Base-by-base conservation (phyloP, 1,140 invertebrate species). In the Drosophila takahashii region DNA sequence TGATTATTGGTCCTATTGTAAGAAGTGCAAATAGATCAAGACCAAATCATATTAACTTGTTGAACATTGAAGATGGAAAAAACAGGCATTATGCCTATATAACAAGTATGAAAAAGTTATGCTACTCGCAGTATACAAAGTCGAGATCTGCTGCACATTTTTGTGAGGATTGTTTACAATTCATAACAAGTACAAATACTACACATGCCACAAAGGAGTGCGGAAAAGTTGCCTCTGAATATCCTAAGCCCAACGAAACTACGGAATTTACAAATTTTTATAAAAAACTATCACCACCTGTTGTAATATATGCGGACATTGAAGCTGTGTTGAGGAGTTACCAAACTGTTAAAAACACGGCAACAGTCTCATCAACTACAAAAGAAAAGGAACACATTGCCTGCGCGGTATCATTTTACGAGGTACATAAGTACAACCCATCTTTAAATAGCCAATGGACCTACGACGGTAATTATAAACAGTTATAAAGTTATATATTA, bases 141-240 rank as follows among this genome's bases (percentile, higher is more conserved):
- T 44, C 16, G 9, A 44, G 10, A 18, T 3, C 9, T 8, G 15
- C 7, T 32, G 47, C 26, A 8, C 32, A 50, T 16, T 50, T 50
- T 15, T 32, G 27, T 16, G 47, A 50, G n/a, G 32, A 50, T 10
- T 50, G 27, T 18, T 51, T 51, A 8, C 27, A 51, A 16, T 34
- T 27, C 16, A 29, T 16, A 10, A 32, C n/a, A 6, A 7, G 26
- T 1, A 32, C 47, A 32, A 50, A 32, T 29, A 16, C 47, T 0
- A 15, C 9, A 8, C 47, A 50, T 9, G 26, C 16, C 9, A 50
- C 7, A 15, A 32, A 50, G 9, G 27, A 32, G 9, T 32, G n/a
- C 8, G 27, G 27, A 32, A 32, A 22, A 50, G 26, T 50, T 1
- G 26, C 47, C 4, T 26, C 47, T 2, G 22, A 15, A n/a, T 29